phyloP scores from a whole-genome alignment of 2,113 vertebrate genomes.

The Osmerus eperlanus region DNA sequence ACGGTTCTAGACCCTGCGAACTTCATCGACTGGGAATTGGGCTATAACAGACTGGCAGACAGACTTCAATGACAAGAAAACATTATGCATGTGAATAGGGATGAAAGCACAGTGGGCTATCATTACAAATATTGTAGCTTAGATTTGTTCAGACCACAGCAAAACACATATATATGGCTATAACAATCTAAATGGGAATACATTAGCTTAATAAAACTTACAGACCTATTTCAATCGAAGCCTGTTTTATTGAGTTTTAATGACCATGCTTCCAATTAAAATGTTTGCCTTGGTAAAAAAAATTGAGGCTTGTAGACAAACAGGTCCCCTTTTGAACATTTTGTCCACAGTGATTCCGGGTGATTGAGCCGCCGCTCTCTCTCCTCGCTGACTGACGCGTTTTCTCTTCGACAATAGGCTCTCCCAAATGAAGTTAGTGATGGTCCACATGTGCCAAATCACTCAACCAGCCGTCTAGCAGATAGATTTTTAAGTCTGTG shows the following conservation, averaged over 20 bases:
- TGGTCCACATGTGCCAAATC: conserved; percentile 62
- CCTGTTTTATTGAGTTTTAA: no score
- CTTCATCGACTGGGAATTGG: conserved; percentile 25
- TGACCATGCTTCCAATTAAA: no score
- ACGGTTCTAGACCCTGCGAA: conserved; percentile 29
- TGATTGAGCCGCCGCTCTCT: conserved; percentile 13
- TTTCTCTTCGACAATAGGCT: conserved; percentile 45
- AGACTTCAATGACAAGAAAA: not conserved
- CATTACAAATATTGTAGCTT: no score
- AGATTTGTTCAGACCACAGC: no score
- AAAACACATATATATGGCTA: no score
- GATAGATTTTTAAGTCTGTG: conserved; percentile 14
- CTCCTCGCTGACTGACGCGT: conserved; percentile 19
- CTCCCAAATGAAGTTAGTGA: conserved; percentile 58
- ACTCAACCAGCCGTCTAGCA: conserved; percentile 30
- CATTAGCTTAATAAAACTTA: no score
- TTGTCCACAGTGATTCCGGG: conserved; percentile 8
- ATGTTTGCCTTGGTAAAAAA: no score
- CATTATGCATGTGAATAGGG: no score
- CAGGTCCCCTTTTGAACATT: conserved; percentile 7
- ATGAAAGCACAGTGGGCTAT: no score
- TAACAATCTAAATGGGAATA: no score
- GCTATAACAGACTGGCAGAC: not conserved
- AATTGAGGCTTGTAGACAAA: conserved; percentile 1
- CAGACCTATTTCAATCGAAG: no score